phyloP scores from a whole-genome alignment of 2,888 invertebrate genomes.

The Leptura quadrifasciata region DNA sequence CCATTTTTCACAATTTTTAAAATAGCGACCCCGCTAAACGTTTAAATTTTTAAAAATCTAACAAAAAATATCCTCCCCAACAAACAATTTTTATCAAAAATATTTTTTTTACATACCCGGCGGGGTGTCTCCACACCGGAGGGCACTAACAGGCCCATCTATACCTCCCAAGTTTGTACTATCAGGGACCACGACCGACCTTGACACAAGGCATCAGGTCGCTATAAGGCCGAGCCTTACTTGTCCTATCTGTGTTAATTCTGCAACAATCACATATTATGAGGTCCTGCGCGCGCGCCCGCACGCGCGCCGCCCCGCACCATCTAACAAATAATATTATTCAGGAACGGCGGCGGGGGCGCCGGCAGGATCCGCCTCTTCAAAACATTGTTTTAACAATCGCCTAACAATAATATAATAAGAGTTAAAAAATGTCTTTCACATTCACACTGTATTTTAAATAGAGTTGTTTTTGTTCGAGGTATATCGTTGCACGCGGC shows the following conservation, averaged over 20 bases:
- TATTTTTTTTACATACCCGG: slow-evolving; percentile 76
- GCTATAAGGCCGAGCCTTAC: slow-evolving; percentile 64
- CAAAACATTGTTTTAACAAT: slow-evolving; percentile 72
- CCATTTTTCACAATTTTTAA: slow-evolving; percentile 74
- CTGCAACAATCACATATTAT: slow-evolving; percentile 68
- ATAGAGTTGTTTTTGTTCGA: slow-evolving; percentile 31
- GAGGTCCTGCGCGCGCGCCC: slow-evolving; percentile 57
- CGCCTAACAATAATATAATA: slow-evolving; percentile 74
- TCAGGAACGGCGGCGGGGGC: slow-evolving; percentile 56
- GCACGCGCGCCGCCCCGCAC: slow-evolving; percentile 60
- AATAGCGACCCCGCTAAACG: slow-evolving; percentile 72
- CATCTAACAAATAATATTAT: slow-evolving; percentile 63
- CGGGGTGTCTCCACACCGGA: slow-evolving; percentile 33
- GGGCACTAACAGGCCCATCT: slow-evolving; percentile 62
- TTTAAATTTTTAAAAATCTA: slow-evolving; percentile 73
- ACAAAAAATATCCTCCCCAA: slow-evolving; percentile 77
- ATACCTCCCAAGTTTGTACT: slow-evolving; percentile 75
- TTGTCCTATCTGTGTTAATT: slow-evolving; percentile 63
- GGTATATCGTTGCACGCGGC: slow-evolving; percentile 28
- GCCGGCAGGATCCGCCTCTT: slow-evolving; percentile 52
- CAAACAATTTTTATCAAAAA: slow-evolving; percentile 82
- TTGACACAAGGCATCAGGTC: slow-evolving; percentile 71
- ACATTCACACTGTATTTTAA: slow-evolving; percentile 66
- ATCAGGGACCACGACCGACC: slow-evolving; percentile 70
- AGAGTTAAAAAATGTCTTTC: slow-evolving; percentile 70